A percentile compares a stretch with the other conserved stretches of the same genome.
Evolutionary conservation across 2,888 invertebrate species (phyloP).

Genomic region (Scaptomyza flava): DNA sequence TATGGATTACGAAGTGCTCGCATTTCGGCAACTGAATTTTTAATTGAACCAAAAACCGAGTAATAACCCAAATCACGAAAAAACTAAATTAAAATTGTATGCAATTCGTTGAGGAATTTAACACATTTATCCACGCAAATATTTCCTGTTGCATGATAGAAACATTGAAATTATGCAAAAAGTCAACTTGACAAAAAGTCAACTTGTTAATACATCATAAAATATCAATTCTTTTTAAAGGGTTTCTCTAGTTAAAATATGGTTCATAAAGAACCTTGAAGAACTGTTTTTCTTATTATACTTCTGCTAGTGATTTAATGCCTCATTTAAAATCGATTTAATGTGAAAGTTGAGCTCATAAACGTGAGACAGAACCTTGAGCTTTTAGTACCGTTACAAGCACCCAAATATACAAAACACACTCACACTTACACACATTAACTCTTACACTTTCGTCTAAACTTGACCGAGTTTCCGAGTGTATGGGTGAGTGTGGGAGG

Average conservation of each 20-base stretch:
- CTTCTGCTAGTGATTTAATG: neutral
- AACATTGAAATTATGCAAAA: constrained; percentile 5
- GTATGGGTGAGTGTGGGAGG: neutral
- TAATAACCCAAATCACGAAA: constrained; percentile 8
- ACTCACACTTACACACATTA: constrained; percentile 7
- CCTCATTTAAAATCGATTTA: constrained; percentile 41
- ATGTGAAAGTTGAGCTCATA: constrained; percentile 19
- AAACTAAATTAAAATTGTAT: constrained; percentile 11
- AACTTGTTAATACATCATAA: too few species aligned
- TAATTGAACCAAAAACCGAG: constrained; percentile 43
- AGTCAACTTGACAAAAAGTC: too few species aligned
- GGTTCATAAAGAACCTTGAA: neutral
- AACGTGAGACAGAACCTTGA: constrained; percentile 43
- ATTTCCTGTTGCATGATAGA: constrained; percentile 29
- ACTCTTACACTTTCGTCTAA: constrained; percentile 50
- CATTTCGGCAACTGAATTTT: constrained; percentile 54
- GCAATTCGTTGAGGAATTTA: constrained; percentile 29
- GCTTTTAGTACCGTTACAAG: constrained; percentile 29
- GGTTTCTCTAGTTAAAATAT: too few species aligned
- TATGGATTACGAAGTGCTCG: constrained; percentile 45
- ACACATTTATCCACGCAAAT: constrained; percentile 44
- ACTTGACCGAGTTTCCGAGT: constrained; percentile 66
- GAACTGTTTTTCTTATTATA: neutral
- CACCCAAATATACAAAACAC: constrained; percentile 24
- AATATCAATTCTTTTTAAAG: too few species aligned